Evolutionary conservation across 2,888 invertebrate species (phyloP).

Genomic region (Conops quadrifasciatus): DNA sequence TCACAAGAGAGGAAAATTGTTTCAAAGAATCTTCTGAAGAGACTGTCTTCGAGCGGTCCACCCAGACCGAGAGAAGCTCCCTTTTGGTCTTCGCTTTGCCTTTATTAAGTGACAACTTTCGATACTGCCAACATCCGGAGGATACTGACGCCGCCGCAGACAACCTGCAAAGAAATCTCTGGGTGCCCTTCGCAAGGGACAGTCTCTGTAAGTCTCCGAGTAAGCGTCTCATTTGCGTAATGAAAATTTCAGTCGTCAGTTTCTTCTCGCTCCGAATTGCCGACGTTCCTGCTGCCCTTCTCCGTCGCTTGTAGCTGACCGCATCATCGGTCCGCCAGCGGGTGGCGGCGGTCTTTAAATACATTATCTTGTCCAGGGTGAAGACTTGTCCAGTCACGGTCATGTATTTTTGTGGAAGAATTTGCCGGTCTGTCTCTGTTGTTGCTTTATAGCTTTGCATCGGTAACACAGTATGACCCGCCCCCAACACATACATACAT

Average conservation of each 20-base stretch:
- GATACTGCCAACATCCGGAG: neutral
- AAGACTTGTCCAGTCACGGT: neutral
- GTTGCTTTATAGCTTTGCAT: too few relatives aligned
- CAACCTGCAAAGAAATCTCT: slow-evolving; percentile 6
- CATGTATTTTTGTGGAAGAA: neutral
- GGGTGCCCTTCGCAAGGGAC: neutral
- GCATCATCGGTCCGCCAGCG: neutral
- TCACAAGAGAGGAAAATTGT: too few relatives aligned
- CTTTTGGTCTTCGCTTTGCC: neutral
- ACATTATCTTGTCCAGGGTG: neutral
- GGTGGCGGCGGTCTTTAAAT: neutral
- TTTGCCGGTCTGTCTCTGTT: too few relatives aligned
- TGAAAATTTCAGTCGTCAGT: slow-evolving; percentile 56
- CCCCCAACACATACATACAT: too few relatives aligned
- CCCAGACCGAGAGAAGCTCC: neutral
- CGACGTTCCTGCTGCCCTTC: neutral
- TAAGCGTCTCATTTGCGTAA: slow-evolving; percentile 55
- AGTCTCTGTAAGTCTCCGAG: too few relatives aligned
- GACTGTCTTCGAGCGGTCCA: neutral
- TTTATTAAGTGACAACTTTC: slow-evolving; percentile 5
- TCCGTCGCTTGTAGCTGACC: neutral
- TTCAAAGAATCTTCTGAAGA: too few relatives aligned
- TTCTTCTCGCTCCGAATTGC: neutral
- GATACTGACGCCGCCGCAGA: neutral
- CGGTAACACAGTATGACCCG: too few relatives aligned